Conservation (phyloP, 2,113 vertebrate genomes). For the Hemichromis elongatus region DNA sequence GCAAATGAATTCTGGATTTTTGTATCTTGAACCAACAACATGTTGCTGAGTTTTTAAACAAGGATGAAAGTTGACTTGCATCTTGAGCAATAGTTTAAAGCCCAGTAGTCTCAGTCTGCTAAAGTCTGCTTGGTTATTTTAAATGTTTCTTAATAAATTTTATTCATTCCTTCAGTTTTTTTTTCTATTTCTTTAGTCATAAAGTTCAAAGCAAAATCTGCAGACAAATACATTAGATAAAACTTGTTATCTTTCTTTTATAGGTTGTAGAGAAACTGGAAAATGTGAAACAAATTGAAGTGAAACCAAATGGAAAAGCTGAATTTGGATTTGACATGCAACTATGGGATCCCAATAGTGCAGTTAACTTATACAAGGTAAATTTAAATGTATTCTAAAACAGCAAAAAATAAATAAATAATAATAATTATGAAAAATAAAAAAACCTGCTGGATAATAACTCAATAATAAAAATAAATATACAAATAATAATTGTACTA, state of each 20-base stretch:
- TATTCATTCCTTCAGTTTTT: not conserved
- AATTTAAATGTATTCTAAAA: conserved; percentile 28
- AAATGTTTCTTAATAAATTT: not conserved
- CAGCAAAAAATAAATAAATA: not conserved
- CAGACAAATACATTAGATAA: not conserved
- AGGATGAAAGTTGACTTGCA: not conserved
- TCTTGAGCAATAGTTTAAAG: not conserved
- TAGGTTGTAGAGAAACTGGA: conserved; percentile 75
- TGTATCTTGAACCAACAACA: not conserved
- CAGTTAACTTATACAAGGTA: conserved; percentile 85
- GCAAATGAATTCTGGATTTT: not conserved
- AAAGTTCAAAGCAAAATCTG: not conserved
- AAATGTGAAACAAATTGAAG: conserved; percentile 77
- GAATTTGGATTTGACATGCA: conserved; percentile 81
- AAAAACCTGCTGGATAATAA: not conserved
- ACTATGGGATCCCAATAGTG: conserved; percentile 73
- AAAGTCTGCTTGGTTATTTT: not conserved
- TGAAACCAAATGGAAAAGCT: conserved; percentile 75
- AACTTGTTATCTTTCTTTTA: not conserved
- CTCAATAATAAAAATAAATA: not conserved
- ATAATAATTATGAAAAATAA: not conserved
- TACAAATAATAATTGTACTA: not conserved
- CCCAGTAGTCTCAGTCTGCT: not conserved
- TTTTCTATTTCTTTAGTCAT: not conserved
- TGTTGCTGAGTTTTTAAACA: not conserved